A percentile compares a stretch with the other conserved stretches of the same genome.
phyloP scores from a whole-genome alignment of 2,113 vertebrate genomes.

The Pachyramphus minor region DNA sequence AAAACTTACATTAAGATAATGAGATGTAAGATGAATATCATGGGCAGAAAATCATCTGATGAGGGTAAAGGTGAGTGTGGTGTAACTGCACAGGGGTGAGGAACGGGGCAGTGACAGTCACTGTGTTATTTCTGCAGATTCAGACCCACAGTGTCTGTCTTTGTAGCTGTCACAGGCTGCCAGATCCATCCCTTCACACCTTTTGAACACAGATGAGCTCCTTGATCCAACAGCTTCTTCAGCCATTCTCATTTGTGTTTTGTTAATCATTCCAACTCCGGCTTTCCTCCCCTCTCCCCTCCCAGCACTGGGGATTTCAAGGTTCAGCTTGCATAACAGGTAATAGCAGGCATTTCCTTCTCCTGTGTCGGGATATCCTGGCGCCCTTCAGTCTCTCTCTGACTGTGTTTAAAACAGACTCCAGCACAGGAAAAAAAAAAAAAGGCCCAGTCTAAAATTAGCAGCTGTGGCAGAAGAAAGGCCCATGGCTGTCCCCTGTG shows the following conservation, averaged over 20 bases:
- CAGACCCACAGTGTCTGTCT: not conserved
- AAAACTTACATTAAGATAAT: not conserved
- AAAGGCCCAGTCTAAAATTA: slow-evolving; percentile 83
- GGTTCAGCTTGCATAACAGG: slow-evolving; percentile 95
- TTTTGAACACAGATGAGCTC: not conserved
- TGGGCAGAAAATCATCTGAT: not conserved
- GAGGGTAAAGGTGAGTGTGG: not conserved
- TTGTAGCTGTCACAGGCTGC: not conserved
- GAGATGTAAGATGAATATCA: not conserved
- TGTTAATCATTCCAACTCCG: slow-evolving; percentile 29
- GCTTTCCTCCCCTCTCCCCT: slow-evolving; percentile 41
- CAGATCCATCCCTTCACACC: not conserved
- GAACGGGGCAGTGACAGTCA: not conserved
- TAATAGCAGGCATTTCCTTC: slow-evolving; percentile 99
- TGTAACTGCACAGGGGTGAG: not conserved
- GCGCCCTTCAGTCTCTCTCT: slow-evolving; percentile 96
- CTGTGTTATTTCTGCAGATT: not conserved
- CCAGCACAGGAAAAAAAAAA: slow-evolving; percentile 60
- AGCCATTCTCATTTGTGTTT: not conserved
- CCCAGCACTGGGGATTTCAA: slow-evolving; percentile 72
- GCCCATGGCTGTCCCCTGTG: slow-evolving; percentile 47
- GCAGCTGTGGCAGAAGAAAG: slow-evolving; percentile 70
- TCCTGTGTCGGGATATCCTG: slow-evolving; percentile 99
- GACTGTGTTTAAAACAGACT: slow-evolving; percentile 82
- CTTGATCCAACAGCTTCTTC: not conserved